Evolutionary conservation across 2,888 invertebrate genomes (phyloP).

Genomic region (Troglohyphantes excavatus): DNA sequence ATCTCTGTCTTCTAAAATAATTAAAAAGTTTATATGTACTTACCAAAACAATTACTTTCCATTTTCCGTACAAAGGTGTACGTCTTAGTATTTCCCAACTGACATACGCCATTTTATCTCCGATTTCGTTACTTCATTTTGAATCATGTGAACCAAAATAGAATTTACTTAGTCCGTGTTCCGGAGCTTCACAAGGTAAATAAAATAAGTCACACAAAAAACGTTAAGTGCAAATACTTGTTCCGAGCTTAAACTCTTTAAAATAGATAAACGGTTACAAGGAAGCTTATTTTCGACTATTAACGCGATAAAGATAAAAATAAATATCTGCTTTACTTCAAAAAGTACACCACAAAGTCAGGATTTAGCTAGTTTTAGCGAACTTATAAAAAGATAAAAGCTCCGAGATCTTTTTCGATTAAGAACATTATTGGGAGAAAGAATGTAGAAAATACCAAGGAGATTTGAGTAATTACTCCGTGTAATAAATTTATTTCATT

Average conservation of each 20-base stretch:
- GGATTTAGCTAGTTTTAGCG: background rate
- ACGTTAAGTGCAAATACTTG: slow-evolving; percentile 58
- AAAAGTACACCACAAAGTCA: background rate
- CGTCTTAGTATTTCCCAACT: background rate
- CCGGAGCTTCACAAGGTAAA: background rate
- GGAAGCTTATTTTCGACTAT: slow-evolving; percentile 37
- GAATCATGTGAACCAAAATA: slow-evolving; percentile 22
- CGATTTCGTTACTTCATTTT: background rate
- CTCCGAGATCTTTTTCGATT: no score
- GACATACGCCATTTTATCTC: background rate
- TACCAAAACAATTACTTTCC: no score
- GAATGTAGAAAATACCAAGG: no score
- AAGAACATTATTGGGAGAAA: no score
- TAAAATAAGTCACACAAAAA: background rate
- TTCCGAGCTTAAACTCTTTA: slow-evolving; percentile 8
- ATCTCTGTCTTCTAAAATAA: no score
- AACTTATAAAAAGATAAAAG: no score
- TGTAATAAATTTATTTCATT: no score
- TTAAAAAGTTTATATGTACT: no score
- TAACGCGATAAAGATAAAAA: slow-evolving; percentile 26
- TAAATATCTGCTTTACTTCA: background rate
- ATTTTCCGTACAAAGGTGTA: no score
- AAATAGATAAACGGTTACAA: slow-evolving; percentile 43
- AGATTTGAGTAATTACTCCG: no score
- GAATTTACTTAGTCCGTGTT: slow-evolving; percentile 14